Conservation (phyloP, 2,797 vertebrate species). For the Rhynchonycteris naso region DNA sequence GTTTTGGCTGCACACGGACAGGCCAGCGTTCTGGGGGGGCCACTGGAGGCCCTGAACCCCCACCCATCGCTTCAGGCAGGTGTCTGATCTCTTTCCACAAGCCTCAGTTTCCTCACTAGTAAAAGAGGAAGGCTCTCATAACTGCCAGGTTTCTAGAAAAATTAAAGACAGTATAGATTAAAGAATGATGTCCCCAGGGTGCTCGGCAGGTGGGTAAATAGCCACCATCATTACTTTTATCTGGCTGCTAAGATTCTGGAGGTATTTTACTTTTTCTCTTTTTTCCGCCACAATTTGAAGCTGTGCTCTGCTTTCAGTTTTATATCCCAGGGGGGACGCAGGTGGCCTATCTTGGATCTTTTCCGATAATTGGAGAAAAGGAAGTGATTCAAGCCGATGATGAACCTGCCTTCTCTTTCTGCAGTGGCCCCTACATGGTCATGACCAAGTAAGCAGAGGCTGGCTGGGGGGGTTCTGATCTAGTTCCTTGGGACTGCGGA, state of each 20-base stretch:
- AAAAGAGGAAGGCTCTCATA: constrained; percentile 34
- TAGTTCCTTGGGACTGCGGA: not conserved
- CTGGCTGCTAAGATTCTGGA: not conserved
- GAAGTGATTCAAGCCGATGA: constrained; percentile 89
- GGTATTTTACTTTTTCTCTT: constrained; percentile 32
- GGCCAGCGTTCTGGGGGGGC: not conserved
- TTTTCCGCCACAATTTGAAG: constrained; percentile 19
- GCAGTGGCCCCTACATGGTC: constrained; percentile 86
- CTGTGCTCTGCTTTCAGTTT: constrained; percentile 84
- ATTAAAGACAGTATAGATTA: constrained; percentile 8
- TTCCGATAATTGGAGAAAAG: constrained; percentile 88
- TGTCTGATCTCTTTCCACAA: not conserved
- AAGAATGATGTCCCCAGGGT: not conserved
- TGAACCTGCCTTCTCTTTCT: constrained; percentile 87
- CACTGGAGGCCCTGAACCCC: not conserved
- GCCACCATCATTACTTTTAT: constrained; percentile 1
- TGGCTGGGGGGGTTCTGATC: not conserved
- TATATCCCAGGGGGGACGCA: constrained; percentile 82
- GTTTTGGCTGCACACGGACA: not conserved
- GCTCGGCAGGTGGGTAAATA: constrained; percentile 1
- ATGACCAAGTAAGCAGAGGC: constrained; percentile 90
- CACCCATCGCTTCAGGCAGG: not conserved
- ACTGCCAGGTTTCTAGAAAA: not conserved
- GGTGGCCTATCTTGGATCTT: constrained; percentile 86
- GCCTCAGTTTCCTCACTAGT: not conserved